Conservation (phyloP, 2,797 vertebrate species). For the Rhinophrynus dorsalis region DNA sequence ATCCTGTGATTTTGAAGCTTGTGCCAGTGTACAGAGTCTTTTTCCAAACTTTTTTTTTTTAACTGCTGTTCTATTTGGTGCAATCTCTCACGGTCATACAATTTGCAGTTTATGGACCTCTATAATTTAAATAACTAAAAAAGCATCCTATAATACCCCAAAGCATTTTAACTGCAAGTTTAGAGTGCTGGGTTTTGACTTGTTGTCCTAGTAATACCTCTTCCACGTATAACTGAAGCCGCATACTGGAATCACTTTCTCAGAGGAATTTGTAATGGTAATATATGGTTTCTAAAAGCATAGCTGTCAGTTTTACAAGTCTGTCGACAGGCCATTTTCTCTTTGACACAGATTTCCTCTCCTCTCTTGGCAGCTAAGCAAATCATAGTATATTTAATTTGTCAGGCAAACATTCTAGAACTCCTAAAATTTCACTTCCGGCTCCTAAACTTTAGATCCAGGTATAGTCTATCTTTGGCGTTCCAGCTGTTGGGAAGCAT, state of each 20-base stretch:
- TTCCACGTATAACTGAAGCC: constrained; percentile 5
- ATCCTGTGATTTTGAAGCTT: constrained; percentile 3
- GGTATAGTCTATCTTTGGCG: no score
- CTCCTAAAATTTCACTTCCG: no score
- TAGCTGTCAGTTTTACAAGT: constrained; percentile 25
- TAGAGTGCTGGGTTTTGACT: constrained; percentile 11
- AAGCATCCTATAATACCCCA: constrained; percentile 1
- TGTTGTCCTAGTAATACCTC: constrained; percentile 4
- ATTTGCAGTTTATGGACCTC: constrained; percentile 19
- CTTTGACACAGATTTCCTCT: constrained; percentile 11
- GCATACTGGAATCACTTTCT: constrained; percentile 12
- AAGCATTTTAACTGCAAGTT: constrained; percentile 7
- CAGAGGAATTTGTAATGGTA: background rate
- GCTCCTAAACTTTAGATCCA: no score
- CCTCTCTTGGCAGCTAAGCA: constrained; percentile 9
- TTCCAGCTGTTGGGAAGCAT: no score
- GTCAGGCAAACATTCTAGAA: background rate
- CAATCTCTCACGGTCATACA: constrained; percentile 9
- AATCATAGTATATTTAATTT: background rate
- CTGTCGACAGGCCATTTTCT: constrained; percentile 18
- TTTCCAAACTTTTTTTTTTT: background rate
- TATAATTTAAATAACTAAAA: constrained; percentile 40
- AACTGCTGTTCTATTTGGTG: background rate
- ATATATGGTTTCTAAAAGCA: constrained; percentile 25
- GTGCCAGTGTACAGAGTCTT: background rate